These are phyloP conservation scores for Sinelater perroti DNA, from an alignment of 2,888 invertebrate species.

Conservation along the genomic window DNA sequence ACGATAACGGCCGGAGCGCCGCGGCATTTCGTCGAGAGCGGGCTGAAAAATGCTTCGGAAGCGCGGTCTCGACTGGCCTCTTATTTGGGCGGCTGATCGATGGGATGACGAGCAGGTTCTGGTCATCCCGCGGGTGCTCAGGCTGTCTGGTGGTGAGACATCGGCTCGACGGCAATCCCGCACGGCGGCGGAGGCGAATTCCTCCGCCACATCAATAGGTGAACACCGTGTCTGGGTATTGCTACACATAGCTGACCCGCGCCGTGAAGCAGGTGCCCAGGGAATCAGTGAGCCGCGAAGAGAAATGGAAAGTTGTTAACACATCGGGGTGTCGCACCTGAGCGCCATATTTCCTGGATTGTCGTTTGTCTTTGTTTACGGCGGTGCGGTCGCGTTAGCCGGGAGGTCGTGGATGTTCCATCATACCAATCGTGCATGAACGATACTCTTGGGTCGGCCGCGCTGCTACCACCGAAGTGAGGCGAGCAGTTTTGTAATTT, in stretches of 20 bases:
- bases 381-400: conserved; percentile 40
- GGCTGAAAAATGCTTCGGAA: too few species aligned
- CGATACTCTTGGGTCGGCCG: conserved; percentile 23
- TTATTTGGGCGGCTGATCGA: too few species aligned
- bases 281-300: conserved; percentile 19
- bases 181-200: background rate
- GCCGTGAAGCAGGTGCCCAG: conserved; percentile 26
- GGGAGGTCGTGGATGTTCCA: conserved; percentile 47
- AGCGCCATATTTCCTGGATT: conserved; percentile 40
- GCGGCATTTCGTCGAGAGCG: too few species aligned
- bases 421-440: conserved; percentile 49
- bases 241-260: conserved; percentile 16
- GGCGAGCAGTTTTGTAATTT: conserved; percentile 1
- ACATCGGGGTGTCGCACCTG: conserved; percentile 47
- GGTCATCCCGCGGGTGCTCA: too few species aligned
- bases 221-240: conserved; percentile 14
- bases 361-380: conserved; percentile 48
- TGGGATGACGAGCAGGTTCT: too few species aligned
- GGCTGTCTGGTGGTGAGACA: too few species aligned
- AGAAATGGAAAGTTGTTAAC: conserved; percentile 45
- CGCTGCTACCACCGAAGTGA: conserved; percentile 12
- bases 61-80: too few species aligned
- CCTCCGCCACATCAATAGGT: conserved; percentile 9
- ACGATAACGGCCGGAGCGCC: too few species aligned
- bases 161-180: too few species aligned